These are phyloP conservation scores for Sycophaga agraensis DNA, from an alignment of 1,140 invertebrate species.

Conservation along the genomic window DNA sequence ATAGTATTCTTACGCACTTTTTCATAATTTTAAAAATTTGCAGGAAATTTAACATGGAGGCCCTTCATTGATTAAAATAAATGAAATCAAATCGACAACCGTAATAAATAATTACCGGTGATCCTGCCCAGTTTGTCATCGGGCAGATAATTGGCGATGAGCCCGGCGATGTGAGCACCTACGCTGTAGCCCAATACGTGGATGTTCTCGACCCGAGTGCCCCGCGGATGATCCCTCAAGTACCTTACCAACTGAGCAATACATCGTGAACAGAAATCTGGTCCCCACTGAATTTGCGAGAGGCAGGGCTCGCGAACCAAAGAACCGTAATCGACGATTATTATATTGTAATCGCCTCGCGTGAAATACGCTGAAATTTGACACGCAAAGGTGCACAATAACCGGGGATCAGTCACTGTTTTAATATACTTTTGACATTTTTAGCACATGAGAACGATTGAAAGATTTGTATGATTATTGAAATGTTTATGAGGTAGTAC, in stretches of 20 bases:
- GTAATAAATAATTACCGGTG: constrained; percentile 69
- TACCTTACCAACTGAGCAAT: constrained; percentile 80
- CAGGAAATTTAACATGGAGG: too few relatives aligned
- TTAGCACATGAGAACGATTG: not conserved
- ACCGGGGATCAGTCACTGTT: not conserved
- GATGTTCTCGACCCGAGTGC: constrained; percentile 69
- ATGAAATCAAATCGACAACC: too few relatives aligned
- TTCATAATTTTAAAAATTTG: too few relatives aligned
- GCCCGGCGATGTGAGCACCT: constrained; percentile 80
- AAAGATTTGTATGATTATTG: not conserved
- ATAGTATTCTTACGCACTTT: too few relatives aligned
- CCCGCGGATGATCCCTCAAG: constrained; percentile 72
- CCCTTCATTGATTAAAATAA: too few relatives aligned
- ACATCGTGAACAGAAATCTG: constrained; percentile 75
- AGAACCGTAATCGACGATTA: constrained; percentile 81
- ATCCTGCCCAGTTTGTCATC: constrained; percentile 74
- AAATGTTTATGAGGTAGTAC: too few relatives aligned
- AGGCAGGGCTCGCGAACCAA: constrained; percentile 82
- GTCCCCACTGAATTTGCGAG: constrained; percentile 80
- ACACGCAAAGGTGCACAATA: not conserved
- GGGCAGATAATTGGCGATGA: constrained; percentile 75
- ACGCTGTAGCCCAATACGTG: constrained; percentile 84
- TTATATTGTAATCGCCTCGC: constrained; percentile 79
- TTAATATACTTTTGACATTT: too few relatives aligned
- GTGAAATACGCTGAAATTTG: constrained; percentile 72